Evolutionary conservation across 1,140 invertebrate species (phyloP).

Genomic region (Diabrotica virgifera): DNA sequence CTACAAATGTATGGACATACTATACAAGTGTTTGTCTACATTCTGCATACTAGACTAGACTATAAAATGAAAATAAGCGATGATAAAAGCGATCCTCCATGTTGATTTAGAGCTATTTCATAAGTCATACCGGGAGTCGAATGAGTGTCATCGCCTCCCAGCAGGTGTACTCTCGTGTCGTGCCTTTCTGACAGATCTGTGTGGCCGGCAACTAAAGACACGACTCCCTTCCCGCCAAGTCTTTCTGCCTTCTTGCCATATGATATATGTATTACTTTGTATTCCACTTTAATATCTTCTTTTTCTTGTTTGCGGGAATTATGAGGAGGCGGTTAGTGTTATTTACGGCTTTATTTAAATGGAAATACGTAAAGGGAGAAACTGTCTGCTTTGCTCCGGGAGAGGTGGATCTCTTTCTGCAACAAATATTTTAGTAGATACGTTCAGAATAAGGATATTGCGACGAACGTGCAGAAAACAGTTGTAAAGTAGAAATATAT

Average conservation of each 20-base stretch:
- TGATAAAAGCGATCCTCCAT: too few species aligned
- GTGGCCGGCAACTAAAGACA: conserved; percentile 31
- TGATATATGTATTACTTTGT: conserved; percentile 21
- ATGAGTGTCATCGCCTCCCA: conserved; percentile 39
- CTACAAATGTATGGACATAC: too few species aligned
- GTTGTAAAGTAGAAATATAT: too few species aligned
- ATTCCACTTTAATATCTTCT: conserved; percentile 19
- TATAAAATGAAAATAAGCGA: too few species aligned
- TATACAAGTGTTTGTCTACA: too few species aligned
- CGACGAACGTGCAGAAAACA: too few species aligned
- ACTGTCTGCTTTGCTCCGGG: too few species aligned
- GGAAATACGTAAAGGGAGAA: conserved; percentile 6
- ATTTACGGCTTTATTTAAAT: conserved; percentile 18
- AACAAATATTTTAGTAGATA: too few species aligned
- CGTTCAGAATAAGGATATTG: too few species aligned
- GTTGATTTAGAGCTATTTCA: background rate
- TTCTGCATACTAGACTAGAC: too few species aligned
- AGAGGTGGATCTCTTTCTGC: too few species aligned
- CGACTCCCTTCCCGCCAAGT: conserved; percentile 19
- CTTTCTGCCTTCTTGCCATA: conserved; percentile 7
- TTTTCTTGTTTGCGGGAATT: conserved; percentile 16
- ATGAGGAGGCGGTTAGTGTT: conserved; percentile 10
- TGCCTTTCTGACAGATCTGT: conserved; percentile 33
- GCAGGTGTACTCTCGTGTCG: conserved; percentile 34
- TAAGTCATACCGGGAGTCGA: conserved; percentile 32